These are phyloP conservation scores for Hyles euphorbiae DNA, from an alignment of 1,140 invertebrate genomes.

Conservation along the genomic window DNA sequence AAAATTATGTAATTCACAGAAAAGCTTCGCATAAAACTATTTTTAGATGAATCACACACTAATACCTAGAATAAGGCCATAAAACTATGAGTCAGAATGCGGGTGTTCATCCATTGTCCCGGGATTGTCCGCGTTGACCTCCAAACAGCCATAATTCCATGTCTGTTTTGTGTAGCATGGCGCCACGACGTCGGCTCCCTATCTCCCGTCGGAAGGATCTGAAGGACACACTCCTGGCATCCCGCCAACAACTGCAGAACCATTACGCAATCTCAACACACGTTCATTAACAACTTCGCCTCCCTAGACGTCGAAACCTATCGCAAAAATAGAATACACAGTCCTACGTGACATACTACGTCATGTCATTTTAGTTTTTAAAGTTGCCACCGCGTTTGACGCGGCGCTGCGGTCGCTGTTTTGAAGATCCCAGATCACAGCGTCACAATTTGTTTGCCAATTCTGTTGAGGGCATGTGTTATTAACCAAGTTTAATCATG, in stretches of 20 bases:
- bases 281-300: conserved; percentile 19
- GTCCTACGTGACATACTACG: not conserved
- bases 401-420: not conserved
- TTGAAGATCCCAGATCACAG: not conserved
- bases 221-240: conserved; percentile 45
- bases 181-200: conserved; percentile 32
- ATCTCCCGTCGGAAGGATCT: conserved; percentile 33
- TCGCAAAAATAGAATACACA: conserved; percentile 5
- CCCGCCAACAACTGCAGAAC: conserved; percentile 39
- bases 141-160: conserved; percentile 18
- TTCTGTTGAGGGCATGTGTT: not conserved
- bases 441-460: conserved; percentile 7
- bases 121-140: conserved; percentile 21
- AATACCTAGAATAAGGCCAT: not conserved
- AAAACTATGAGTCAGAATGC: conserved; percentile 13
- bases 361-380: not conserved
- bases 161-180: conserved; percentile 16
- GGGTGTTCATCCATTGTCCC: conserved; percentile 7
- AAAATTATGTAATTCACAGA: too few relatives aligned
- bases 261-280: conserved; percentile 31
- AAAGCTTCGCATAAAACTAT: too few relatives aligned
- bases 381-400: conserved; percentile 2
- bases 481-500: conserved; percentile 3
- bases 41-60: not conserved
- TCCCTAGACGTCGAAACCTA: not conserved